Conservation (phyloP, 2,113 vertebrate genomes). For the Notarius lentiginosus region DNA sequence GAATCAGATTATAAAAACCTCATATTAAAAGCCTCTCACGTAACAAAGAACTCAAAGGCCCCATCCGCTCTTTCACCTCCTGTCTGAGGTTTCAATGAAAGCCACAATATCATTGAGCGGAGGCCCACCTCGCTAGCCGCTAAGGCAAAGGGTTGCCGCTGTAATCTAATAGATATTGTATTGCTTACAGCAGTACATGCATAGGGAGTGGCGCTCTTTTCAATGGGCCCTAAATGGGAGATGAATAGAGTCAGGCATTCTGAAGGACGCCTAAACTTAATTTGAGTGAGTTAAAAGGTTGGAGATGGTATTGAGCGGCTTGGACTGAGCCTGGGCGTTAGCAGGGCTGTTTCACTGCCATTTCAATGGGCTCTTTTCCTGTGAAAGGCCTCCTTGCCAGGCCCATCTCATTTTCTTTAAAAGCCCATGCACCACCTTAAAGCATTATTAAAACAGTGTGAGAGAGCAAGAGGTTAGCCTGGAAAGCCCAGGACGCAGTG, state of each 20-base stretch:
- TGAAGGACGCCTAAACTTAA: conserved; percentile 66
- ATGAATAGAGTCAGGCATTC: conserved; percentile 65
- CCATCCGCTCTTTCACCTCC: conserved; percentile 49
- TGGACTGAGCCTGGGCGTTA: conserved; percentile 45
- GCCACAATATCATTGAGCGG: conserved; percentile 54
- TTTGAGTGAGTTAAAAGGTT: conserved; percentile 69
- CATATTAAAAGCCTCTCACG: conserved; percentile 57
- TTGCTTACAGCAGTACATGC: conserved; percentile 62
- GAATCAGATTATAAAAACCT: conserved; percentile 72
- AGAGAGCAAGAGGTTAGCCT: conserved; percentile 42
- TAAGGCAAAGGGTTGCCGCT: conserved; percentile 54
- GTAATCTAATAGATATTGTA: conserved; percentile 69
- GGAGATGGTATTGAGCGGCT: conserved; percentile 63
- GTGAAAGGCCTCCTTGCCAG: conserved; percentile 54
- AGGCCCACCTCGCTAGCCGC: conserved; percentile 55
- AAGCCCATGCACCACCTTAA: conserved; percentile 58
- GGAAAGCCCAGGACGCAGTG: conserved; percentile 2
- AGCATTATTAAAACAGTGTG: conserved; percentile 58
- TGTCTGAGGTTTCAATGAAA: conserved; percentile 51
- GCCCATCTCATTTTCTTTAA: conserved; percentile 62
- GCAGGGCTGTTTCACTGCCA: conserved; percentile 44
- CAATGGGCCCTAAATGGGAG: conserved; percentile 62
- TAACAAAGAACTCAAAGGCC: conserved; percentile 49
- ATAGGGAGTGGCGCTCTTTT: conserved; percentile 57
- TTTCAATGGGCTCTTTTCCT: conserved; percentile 57